Evolutionary conservation across 2,797 vertebrate species (phyloP).

Genomic region (Okamejei kenojei): DNA sequence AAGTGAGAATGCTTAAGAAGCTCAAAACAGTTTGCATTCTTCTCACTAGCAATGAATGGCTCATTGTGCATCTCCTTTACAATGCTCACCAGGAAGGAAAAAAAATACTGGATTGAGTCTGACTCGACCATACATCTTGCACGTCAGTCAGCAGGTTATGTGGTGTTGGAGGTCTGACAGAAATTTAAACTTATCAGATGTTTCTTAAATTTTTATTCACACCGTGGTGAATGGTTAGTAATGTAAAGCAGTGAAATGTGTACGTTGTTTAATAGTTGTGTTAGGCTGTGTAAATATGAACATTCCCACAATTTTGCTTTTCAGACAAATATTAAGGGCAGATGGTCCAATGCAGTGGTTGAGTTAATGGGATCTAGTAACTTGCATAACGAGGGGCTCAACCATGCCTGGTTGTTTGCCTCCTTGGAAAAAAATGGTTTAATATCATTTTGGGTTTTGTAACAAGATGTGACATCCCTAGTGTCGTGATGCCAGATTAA

Average conservation of each 20-base stretch:
- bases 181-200: background rate
- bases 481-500: background rate
- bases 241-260: background rate
- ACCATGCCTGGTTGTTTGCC: background rate
- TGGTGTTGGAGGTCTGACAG: background rate
- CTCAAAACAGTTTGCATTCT: background rate
- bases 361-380: background rate
- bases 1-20: background rate
- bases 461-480: background rate
- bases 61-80: background rate
- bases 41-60: background rate
- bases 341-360: background rate
- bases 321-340: background rate
- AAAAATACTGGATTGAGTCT: background rate
- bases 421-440: background rate
- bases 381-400: background rate
- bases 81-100: background rate
- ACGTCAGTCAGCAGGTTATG: background rate
- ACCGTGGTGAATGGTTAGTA: too few relatives aligned
- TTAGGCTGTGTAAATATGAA: background rate
- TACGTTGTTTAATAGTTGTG: background rate
- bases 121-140: background rate
- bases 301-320: background rate
- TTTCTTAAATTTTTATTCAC: background rate
- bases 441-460: background rate